Conservation (phyloP, 1,140 invertebrate genomes). For the Bombus terrestris region DNA sequence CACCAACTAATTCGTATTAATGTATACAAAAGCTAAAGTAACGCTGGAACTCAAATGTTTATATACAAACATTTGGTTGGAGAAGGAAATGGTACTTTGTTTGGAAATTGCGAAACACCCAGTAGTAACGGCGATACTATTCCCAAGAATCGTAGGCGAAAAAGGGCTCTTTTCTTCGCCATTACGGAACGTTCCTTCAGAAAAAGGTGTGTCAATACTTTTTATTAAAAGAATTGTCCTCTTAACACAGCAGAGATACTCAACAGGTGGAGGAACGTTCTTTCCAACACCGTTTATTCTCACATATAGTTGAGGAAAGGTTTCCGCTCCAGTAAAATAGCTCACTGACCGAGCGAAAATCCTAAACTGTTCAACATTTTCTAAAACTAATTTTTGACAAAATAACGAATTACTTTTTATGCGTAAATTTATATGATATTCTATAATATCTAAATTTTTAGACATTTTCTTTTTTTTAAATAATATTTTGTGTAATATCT, state of each 20-base stretch:
- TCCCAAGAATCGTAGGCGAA: not conserved
- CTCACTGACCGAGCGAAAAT: not conserved
- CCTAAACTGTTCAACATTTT: not conserved
- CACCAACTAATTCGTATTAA: too few species aligned
- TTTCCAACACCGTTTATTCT: not conserved
- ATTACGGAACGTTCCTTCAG: not conserved
- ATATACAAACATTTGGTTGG: too few species aligned
- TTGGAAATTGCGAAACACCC: not conserved
- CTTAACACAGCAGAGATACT: constrained; percentile 8
- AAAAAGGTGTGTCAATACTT: not conserved
- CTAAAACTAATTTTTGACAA: not conserved
- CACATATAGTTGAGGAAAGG: not conserved
- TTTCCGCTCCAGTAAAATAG: not conserved
- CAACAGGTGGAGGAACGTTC: constrained; percentile 42
- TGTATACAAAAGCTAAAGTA: too few species aligned
- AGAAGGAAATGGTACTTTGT: not conserved
- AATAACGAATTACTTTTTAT: not conserved
- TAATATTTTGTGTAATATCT: too few species aligned
- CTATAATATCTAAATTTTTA: too few species aligned
- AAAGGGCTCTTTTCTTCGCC: not conserved
- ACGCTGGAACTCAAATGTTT: too few species aligned
- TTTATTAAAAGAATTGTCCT: constrained; percentile 17
- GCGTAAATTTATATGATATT: too few species aligned
- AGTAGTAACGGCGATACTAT: not conserved
- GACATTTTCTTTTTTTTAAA: too few species aligned